Base-by-base conservation (phyloP, 1,140 invertebrate genomes). In the Epicauta chinensis region DNA sequence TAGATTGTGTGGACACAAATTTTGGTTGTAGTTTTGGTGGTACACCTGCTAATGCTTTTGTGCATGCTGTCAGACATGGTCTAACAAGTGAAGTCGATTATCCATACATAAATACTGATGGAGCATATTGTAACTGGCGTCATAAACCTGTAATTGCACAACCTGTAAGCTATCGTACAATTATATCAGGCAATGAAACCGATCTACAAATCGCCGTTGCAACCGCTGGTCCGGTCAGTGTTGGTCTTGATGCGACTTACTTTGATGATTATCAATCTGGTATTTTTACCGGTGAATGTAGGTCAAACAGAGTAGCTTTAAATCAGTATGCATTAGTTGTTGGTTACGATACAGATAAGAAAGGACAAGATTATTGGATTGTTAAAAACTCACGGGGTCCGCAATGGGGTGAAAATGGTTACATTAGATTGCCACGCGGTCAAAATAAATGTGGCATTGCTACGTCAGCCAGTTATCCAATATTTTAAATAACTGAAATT, bases 1-100 rank as follows among this genome's bases (percentile, higher is more conserved):
- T 98, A 15, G 96, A 98, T 75, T 98, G 96, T 68, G 93, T n/a
- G n/a, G n/a, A n/a, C n/a, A 92, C 9, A 97, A 98, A 73, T 80
- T 92, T 67, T n/a, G 95, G 95, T 37, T 98, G 95, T 72, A 82
- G 89, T n/a, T n/a, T n/a, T 57, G 94, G 94, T 61, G 93, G 94
- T 49, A n/a, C n/a, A n/a, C 74, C 94, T 15, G 94, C 95, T 90
- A 90, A 94, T 73, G 75, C 85, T 55, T 93, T 94, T 75, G 73
- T 84, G 58, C 98, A 98, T 71, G 83, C 97, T 61, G 88, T 84
- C 67, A 81, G 86, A 30, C 96, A 97, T 35, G 87, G 74, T n/a
- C 75, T 98, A 52, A 93, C 97, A 70, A 96, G 91, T 5, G 94
- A 98, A 73, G 74, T 77, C n/a, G n/a, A n/a, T n/a, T n/a, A n/a